Base-by-base conservation (phyloP, 2,113 vertebrate genomes). In the Corapipo altera region DNA sequence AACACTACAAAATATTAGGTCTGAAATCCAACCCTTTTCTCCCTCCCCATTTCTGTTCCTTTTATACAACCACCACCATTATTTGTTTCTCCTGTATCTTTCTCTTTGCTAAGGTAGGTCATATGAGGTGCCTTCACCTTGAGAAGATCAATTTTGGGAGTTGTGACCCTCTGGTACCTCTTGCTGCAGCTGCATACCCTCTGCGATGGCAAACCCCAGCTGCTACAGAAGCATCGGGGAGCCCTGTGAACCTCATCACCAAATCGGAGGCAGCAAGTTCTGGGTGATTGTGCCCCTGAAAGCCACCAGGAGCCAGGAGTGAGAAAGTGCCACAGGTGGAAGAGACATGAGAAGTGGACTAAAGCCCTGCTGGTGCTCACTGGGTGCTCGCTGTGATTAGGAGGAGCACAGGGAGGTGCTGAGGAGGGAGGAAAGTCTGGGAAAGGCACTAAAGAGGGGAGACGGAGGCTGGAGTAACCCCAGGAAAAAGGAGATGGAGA, bases 141-240 rank as follows among this genome's bases (percentile, higher is more conserved):
- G 14, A 79, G 14, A 70, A 30, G 39, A 22, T 39, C 14, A 33
- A 0, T 51, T 27, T 11, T 57, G 28, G 33, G 49, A 52, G 23
- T 1, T 4, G 1, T 73, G 67, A 76, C 19, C 1, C 33, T 76
- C 64, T 51, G 33, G 13, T 73, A 46, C 14, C 39, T 65, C 23
- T 79, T 0, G 0, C 15, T 49, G 65, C 7, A 22, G 41, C 23
- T 76, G 11, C 41, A 27, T 10, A 28, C 2, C 4, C 67, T 13
- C 49, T 65, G 9, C 0, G 1, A 57, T 24, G 30, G 35, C 49
- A 90, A 55, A 11, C 55, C 13, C 16, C 39, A 48, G 35, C 26
- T 70, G 37, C 18, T 52, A 35, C 1, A 2, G 30, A 41, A 41
- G 17, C 22, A 17, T 20, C 0, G 0, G 49, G 16, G 30, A 76